Evolutionary conservation across 2,113 vertebrate species (phyloP), one percentile per base, ranked within the genome.

Genomic region (Eudyptes chrysolophus): DNA sequence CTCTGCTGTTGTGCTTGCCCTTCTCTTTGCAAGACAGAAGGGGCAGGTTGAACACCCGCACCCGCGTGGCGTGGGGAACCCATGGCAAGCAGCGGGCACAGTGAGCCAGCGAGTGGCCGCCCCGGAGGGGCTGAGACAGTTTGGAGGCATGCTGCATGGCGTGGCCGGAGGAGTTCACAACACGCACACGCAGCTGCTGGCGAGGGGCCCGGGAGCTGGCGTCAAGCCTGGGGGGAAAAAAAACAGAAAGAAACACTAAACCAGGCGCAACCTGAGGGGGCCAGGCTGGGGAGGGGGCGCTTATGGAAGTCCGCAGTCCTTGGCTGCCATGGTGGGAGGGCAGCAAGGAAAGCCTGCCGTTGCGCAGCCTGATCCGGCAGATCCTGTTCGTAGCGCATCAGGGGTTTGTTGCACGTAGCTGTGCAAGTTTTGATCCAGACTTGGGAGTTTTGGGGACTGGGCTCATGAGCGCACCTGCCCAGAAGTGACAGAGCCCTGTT

Each of bases 21-120:
- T 78, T 32, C n/a, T 42, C 70, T 64, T 51, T 40, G 58, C 62
- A 27, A 15, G 75, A 21, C 13, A 38, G n/a, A 26, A 80, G 17
- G 52, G 44, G 55, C 29, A 30, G 46, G 48, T 1, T 7, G 25
- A 54, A 81, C 11, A 18, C 10, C 48, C 0, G 0, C 60, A 60
- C 9, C 62, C 2, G 0, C 6, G 4, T 2, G 3, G 13, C 0
- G 1, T 2, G 3, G 52, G 34, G 75, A 77, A 18, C 40, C 29
- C 54, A 3, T 0, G 1, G 5, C 7, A 7, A 79, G 62, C 66
- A 61, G 54, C 0, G 3, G 57, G 78, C 66, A 72, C 8, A 1
- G 71, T 1, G 2, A 64, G 74, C 26, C 49, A 10, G 68, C 0
- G 0, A 34, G 40, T 0, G 13, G 55, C 5, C 7, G 62, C 11